Conservation (phyloP, 2,888 invertebrate genomes). For the Drosophila incognita region DNA sequence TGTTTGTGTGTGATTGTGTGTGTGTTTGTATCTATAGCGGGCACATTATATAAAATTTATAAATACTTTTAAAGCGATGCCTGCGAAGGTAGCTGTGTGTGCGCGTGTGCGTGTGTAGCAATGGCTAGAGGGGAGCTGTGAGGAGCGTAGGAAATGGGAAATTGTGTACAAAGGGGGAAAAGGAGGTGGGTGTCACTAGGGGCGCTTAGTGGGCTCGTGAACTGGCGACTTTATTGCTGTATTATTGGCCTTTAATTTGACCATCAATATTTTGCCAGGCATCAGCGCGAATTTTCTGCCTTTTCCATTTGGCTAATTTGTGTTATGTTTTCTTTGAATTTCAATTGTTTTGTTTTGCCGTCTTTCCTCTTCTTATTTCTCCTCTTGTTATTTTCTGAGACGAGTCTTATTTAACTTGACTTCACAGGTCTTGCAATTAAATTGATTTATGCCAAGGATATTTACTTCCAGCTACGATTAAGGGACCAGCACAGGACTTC, state of each 20-base stretch:
- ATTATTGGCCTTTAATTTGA: conserved; percentile 77
- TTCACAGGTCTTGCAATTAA: conserved; percentile 30
- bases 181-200: conserved; percentile 28
- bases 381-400: background rate
- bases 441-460: conserved; percentile 23
- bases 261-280: conserved; percentile 66
- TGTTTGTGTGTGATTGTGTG: conserved; percentile 42
- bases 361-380: background rate
- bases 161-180: background rate
- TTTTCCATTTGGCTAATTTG: conserved; percentile 60
- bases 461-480: background rate
- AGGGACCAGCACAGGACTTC: background rate
- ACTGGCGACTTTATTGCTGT: conserved; percentile 70
- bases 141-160: conserved; percentile 14
- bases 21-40: conserved; percentile 46
- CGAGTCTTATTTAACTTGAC: conserved; percentile 29
- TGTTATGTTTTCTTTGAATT: conserved; percentile 51
- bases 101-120: conserved; percentile 5
- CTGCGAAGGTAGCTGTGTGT: conserved; percentile 37
- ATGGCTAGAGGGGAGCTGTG: background rate
- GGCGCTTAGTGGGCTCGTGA: conserved; percentile 37
- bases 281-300: conserved; percentile 45
- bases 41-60: conserved; percentile 76
- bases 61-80: conserved; percentile 71
- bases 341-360: conserved; percentile 35